Percentiles rank a stretch among this genome's conserved stretches.
These are phyloP conservation scores for Pseudomyrmex flavicornis DNA, from an alignment of 1,140 invertebrate species.

Conservation along the genomic window DNA sequence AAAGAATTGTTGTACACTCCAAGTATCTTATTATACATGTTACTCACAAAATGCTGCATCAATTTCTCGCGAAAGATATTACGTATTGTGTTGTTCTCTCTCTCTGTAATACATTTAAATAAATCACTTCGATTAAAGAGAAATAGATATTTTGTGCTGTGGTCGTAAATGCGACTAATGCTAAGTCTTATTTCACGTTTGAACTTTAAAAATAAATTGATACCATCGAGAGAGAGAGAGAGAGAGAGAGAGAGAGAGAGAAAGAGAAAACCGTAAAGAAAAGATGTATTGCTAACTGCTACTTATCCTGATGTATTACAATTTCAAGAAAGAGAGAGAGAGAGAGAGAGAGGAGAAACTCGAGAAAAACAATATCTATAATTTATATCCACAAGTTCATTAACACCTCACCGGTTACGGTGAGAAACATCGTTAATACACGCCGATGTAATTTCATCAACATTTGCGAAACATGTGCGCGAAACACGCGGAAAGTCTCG, in stretches of 20 bases:
- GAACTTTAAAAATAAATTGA: no score
- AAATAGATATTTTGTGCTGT: not conserved
- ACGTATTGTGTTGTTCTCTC: not conserved
- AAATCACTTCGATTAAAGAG: not conserved
- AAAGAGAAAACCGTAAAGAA: no score
- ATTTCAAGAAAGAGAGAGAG: no score
- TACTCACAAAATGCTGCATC: slow-evolving; percentile 1
- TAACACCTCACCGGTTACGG: no score
- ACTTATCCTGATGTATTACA: no score
- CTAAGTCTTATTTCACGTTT: not conserved
- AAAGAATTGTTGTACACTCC: slow-evolving; percentile 15
- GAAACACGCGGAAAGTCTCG: slow-evolving; percentile 49
- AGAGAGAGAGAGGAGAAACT: no score
- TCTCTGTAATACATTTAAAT: not conserved
- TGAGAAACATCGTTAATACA: slow-evolving; percentile 34
- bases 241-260: no score
- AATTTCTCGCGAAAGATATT: not conserved
- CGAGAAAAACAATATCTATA: no score
- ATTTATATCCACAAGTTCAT: no score
- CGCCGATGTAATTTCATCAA: slow-evolving; percentile 19
- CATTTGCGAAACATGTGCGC: slow-evolving; percentile 1
- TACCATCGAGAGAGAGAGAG: no score
- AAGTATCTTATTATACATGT: not conserved
- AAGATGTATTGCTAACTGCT: no score
- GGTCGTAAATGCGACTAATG: not conserved